Base-by-base conservation (phyloP, 2,888 invertebrate species). In the Anoplius nigerrimus region DNA sequence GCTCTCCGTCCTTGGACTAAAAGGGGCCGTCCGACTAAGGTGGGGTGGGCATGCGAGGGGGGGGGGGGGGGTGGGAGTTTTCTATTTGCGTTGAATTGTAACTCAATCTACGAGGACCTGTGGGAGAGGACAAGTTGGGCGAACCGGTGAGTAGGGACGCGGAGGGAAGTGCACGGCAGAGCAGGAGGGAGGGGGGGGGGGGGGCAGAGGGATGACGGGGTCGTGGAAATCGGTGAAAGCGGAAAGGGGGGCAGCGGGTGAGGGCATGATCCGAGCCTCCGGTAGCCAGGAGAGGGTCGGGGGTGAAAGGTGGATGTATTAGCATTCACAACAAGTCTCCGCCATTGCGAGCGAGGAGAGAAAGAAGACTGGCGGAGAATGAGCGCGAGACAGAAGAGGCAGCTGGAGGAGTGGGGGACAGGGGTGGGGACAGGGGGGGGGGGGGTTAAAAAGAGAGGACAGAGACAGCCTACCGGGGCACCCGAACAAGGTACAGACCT, bases 271-370 rank as follows among this genome's bases (percentile, higher is more conserved):
- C 58, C 58, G 60, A 63, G 56, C 56, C 56, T 62, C 64, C 68
- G 62, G 48, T 66, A 42, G 64, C 65, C 62, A n/a, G n/a, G 54
- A 66, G 66, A 67, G 71, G 52, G 62, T 59, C 45, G 55, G 66
- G 34, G 20, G 18, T 22, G 13, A 71, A 66, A 75, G 75, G 71
- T 72, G 67, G 81, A 83, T 77, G 76, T 83, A 86, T 86, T 84
- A 86, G 85, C 85, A 86, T 86, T 85, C 84, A 79, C 80, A 81
- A 81, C 82, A 82, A 85, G 79, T 76, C 73, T 72, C 74, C 72
- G 72, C 71, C 67, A 72, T 76, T 74, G 76, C 66, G 64, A n/a
- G 52, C 34, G 62, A 16, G 51, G 54, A 65, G 52, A 8, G 61
- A 43, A 51, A 42, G 34, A 48, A 62, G 59, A 27, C 56, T n/a